Conservation (phyloP, 2,888 invertebrate genomes). For the Ethmia dodecea region DNA sequence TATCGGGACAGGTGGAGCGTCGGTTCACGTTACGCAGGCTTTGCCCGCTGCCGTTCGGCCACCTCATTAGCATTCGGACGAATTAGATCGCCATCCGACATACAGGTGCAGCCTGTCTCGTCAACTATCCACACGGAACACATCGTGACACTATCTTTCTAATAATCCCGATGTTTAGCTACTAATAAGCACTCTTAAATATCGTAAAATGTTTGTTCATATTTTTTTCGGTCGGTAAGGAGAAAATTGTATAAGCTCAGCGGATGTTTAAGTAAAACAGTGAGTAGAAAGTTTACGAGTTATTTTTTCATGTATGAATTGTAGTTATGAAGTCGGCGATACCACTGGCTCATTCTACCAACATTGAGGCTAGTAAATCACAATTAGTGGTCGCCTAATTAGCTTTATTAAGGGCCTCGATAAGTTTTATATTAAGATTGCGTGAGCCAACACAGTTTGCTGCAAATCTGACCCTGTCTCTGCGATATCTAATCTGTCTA, state of each 20-base stretch:
- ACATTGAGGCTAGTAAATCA: constrained; percentile 46
- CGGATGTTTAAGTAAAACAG: too few relatives aligned
- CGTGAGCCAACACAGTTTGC: constrained; percentile 50
- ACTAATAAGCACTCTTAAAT: too few relatives aligned
- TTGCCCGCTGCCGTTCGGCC: constrained; percentile 11
- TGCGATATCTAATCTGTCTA: constrained; percentile 1
- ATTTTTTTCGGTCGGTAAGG: not conserved
- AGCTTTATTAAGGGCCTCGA: constrained; percentile 51
- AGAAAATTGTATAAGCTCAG: too few relatives aligned
- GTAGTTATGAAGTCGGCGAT: constrained; percentile 31
- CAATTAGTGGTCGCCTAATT: constrained; percentile 57
- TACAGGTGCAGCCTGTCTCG: constrained; percentile 59
- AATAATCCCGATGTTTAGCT: constrained; percentile 52
- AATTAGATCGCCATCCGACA: constrained; percentile 48
- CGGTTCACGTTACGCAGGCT: constrained; percentile 59
- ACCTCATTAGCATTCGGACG: constrained; percentile 61
- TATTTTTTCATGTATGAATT: constrained; percentile 21
- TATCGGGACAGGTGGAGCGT: constrained; percentile 68
- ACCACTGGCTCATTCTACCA: constrained; percentile 30
- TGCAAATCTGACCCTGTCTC: constrained; percentile 37
- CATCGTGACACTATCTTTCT: constrained; percentile 55
- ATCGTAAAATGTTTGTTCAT: too few relatives aligned
- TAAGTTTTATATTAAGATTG: constrained; percentile 58
- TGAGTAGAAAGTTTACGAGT: constrained; percentile 7
- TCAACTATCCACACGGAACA: constrained; percentile 40